These are phyloP conservation scores for Cyanoliseus patagonus DNA, from an alignment of 2,113 vertebrate species.

Conservation along the genomic window DNA sequence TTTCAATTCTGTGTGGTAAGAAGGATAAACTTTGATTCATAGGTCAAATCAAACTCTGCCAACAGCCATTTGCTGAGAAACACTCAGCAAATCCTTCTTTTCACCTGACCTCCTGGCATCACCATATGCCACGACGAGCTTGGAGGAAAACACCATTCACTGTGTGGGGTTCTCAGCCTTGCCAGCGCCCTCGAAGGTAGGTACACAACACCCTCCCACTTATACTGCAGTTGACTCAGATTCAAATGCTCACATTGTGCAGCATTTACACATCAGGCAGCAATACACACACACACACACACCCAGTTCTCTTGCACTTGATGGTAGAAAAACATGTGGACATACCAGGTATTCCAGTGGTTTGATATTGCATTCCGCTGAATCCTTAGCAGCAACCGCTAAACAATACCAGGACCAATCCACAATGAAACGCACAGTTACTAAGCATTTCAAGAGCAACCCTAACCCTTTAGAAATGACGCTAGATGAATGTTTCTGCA, in stretches of 20 bases:
- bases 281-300: background rate
- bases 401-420: background rate
- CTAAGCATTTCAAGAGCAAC: background rate
- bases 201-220: background rate
- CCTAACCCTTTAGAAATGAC: background rate
- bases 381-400: background rate
- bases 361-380: rapidly evolving
- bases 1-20: background rate
- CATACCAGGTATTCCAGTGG: background rate
- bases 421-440: background rate
- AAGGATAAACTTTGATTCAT: background rate
- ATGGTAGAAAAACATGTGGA: background rate
- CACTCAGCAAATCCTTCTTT: background rate
- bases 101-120: background rate
- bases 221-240: background rate
- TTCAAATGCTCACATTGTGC: background rate
- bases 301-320: background rate
- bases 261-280: background rate
- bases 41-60: background rate
- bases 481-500: background rate
- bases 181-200: background rate
- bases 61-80: background rate
- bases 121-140: rapidly evolving
- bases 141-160: background rate
- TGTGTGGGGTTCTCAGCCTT: background rate